Conservation (phyloP, 2,113 vertebrate genomes). For the Ochotona curzoniae region DNA sequence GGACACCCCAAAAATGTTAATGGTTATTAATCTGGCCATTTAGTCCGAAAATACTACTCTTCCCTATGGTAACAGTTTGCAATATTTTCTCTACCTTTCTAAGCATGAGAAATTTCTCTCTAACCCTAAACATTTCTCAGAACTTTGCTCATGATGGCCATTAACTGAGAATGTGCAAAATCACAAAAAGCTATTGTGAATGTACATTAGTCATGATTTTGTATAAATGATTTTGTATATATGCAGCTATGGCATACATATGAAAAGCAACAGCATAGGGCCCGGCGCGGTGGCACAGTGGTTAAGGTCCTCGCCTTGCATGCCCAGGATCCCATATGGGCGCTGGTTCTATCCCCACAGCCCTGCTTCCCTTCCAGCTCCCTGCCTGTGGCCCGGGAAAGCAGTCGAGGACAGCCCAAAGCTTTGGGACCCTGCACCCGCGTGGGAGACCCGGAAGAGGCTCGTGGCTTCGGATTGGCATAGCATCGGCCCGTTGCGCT, state of each 20-base stretch:
- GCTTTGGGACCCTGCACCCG: no score
- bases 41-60: neutral
- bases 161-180: neutral
- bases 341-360: no score
- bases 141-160: neutral
- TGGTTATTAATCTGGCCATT: neutral
- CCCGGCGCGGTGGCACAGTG: no score
- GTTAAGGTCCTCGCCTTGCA: no score
- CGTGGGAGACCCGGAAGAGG: no score
- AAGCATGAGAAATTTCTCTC: neutral
- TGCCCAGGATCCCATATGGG: no score
- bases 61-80: neutral
- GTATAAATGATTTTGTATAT: conserved; percentile 50
- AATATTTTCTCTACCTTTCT: neutral
- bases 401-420: no score
- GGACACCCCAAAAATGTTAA: neutral
- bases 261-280: neutral
- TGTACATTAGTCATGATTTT: neutral
- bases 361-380: no score
- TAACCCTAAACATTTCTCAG: conserved; percentile 2
- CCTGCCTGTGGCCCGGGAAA: no score
- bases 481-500: no score
- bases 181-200: conserved; percentile 17
- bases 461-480: no score
- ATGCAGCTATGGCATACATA: neutral